These are phyloP conservation scores for Archilochus colubris DNA, from an alignment of 2,113 vertebrate species.

Conservation along the genomic window DNA sequence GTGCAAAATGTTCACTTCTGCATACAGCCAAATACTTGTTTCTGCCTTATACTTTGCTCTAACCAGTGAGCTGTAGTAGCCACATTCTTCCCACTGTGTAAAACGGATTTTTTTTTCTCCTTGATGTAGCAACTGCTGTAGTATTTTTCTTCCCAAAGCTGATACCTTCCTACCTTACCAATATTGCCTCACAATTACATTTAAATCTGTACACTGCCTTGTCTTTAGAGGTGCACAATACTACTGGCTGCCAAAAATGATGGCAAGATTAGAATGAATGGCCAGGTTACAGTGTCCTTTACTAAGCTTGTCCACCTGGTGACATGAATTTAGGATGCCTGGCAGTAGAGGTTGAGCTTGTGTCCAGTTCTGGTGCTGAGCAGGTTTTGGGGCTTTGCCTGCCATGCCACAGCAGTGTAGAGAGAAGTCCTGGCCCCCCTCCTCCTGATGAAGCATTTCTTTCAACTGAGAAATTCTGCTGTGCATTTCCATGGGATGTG, in stretches of 20 bases:
- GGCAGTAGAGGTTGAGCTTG: not conserved
- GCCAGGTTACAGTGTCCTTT: slow-evolving; percentile 24
- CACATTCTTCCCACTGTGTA: not conserved
- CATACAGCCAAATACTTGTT: not conserved
- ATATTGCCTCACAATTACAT: slow-evolving; percentile 25
- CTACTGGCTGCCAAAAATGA: not conserved
- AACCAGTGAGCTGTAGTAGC: not conserved
- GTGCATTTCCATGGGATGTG: not conserved
- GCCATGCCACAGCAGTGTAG: not conserved
- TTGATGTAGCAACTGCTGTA: not conserved
- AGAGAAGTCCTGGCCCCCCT: not conserved
- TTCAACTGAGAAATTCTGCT: not conserved
- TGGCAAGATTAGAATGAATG: slow-evolving; percentile 19
- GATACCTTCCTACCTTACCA: not conserved
- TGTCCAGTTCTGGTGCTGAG: not conserved
- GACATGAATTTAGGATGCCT: not conserved
- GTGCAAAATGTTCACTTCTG: not conserved
- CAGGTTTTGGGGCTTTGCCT: not conserved
- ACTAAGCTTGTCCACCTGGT: slow-evolving; percentile 29
- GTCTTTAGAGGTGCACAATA: not conserved
- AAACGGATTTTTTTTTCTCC: not conserved
- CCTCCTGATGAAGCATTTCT: not conserved
- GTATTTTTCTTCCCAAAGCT: not conserved
- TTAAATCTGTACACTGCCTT: not conserved
- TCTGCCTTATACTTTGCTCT: not conserved